Percentiles rank a stretch among this genome's conserved stretches.
Conservation (phyloP, 2,888 invertebrate genomes). For the Drosophila niveifrons region DNA sequence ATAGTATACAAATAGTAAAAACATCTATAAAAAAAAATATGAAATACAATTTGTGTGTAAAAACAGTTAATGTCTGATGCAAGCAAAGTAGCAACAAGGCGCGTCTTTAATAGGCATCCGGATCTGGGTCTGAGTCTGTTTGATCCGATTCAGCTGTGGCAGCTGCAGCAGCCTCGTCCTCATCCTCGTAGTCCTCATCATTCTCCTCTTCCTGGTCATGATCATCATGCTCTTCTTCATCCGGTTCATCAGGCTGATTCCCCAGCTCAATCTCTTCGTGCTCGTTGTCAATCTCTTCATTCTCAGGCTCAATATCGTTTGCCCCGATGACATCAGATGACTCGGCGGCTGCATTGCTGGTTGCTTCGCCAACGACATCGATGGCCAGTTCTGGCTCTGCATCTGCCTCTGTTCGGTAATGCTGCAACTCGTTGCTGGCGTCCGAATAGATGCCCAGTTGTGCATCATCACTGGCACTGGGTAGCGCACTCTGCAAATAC, state of each 20-base stretch:
- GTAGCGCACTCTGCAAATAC: constrained; percentile 29
- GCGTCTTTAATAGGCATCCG: constrained; percentile 38
- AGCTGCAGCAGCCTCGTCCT: constrained; percentile 12
- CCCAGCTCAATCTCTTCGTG: too few relatives aligned
- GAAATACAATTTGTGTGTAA: constrained; percentile 1
- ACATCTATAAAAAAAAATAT: constrained; percentile 7
- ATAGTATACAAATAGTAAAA: constrained; percentile 24
- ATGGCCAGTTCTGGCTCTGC: constrained; percentile 12
- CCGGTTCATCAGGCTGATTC: constrained; percentile 1
- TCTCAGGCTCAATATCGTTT: constrained; percentile 6
- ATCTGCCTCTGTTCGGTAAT: constrained; percentile 21
- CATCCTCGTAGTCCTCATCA: constrained; percentile 18
- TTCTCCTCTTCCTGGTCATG: constrained; percentile 25
- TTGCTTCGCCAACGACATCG: constrained; percentile 48
- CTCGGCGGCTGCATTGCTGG: constrained; percentile 24
- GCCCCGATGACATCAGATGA: constrained; percentile 28
- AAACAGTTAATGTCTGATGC: constrained; percentile 9
- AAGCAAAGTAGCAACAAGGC: constrained; percentile 29
- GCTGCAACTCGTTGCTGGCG: constrained; percentile 33
- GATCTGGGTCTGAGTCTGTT: constrained; percentile 21
- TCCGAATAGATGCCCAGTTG: constrained; percentile 55
- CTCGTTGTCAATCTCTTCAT: constrained; percentile 9
- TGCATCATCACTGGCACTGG: constrained; percentile 39
- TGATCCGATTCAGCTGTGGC: constrained; percentile 10
- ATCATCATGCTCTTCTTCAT: constrained; percentile 23